These are phyloP conservation scores for Dufourea novaeangliae DNA, from an alignment of 1,140 invertebrate species.

Conservation along the genomic window DNA sequence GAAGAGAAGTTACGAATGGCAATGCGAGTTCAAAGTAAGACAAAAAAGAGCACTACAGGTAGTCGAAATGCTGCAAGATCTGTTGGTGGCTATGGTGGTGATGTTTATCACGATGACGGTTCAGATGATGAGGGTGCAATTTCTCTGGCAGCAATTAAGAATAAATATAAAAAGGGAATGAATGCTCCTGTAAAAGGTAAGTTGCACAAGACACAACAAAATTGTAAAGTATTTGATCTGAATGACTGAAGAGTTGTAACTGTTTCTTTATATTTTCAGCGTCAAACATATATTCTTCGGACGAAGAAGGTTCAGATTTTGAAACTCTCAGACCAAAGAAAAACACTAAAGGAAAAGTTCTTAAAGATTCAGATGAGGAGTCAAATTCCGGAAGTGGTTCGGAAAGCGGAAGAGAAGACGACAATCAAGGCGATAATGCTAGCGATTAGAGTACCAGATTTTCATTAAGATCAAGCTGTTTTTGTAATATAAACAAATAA, in stretches of 20 bases:
- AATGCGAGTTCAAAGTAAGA: conserved; percentile 87
- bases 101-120: conserved; percentile 87
- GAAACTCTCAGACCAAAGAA: conserved; percentile 89
- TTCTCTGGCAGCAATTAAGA: conserved; percentile 96
- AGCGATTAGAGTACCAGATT: conserved; percentile 43
- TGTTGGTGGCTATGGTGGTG: conserved; percentile 81
- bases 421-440: conserved; percentile 57
- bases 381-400: conserved; percentile 79
- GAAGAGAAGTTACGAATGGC: conserved; percentile 95
- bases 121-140: conserved; percentile 95
- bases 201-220: conserved; percentile 5
- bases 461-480: conserved; percentile 2
- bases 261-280: conserved; percentile 77
- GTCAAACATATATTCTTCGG: conserved; percentile 94
- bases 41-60: conserved; percentile 85
- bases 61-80: conserved; percentile 83
- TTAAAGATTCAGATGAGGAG: conserved; percentile 92
- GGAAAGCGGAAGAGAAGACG: conserved; percentile 71
- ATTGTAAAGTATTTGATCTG: conserved; percentile 11
- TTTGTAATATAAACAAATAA: conserved; percentile 35
- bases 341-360: conserved; percentile 89
- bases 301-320: conserved; percentile 94
- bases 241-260: conserved; percentile 23
- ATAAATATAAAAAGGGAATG: conserved; percentile 91
- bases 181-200: conserved; percentile 80